phyloP scores from a whole-genome alignment of 2,113 vertebrate species.

The Pluvialis apricaria region DNA sequence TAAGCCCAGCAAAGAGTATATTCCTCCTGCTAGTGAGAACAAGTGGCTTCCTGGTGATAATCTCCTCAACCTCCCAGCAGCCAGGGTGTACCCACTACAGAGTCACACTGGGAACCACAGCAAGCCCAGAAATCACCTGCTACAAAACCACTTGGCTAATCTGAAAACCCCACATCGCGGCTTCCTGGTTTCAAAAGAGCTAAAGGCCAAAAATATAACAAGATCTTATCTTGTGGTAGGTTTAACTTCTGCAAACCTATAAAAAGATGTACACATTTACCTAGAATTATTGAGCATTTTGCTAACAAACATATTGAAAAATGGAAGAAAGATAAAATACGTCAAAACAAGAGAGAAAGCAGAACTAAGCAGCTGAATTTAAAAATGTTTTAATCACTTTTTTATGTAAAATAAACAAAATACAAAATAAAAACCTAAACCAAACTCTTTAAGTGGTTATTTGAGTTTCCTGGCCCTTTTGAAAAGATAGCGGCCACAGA shows the following conservation, averaged over 20 bases:
- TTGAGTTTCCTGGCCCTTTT: neutral
- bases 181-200: neutral
- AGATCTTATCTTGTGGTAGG: neutral
- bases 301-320: neutral
- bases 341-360: neutral
- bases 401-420: neutral
- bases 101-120: neutral
- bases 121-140: neutral
- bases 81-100: neutral
- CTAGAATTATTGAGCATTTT: neutral
- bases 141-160: neutral
- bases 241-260: neutral
- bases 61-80: neutral
- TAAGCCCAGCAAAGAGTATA: neutral
- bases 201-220: neutral
- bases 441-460: neutral
- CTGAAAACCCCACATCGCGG: neutral
- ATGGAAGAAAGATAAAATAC: neutral
- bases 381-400: neutral
- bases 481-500: neutral
- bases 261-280: neutral
- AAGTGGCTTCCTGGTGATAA: neutral
- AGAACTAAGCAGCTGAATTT: neutral
- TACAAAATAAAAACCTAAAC: neutral
- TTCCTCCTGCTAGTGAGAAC: neutral